Base-by-base conservation (phyloP, 2,888 invertebrate genomes). In the Drosophila neoperkinsi region DNA sequence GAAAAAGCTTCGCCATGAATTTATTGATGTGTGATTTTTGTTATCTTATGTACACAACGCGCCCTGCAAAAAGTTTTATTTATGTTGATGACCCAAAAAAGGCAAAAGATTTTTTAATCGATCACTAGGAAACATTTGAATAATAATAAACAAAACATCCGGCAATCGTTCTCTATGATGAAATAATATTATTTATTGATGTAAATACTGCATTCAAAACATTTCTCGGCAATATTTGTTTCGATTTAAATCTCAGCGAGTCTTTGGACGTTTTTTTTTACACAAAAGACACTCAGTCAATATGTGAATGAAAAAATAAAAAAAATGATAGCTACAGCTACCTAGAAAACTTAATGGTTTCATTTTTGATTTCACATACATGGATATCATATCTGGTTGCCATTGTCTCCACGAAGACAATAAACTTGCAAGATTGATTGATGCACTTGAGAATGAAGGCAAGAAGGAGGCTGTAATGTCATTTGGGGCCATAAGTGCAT, bases 401-500 rank as follows among this genome's bases (percentile, higher is more conserved):
- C 60, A 64, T 79, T 80, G 80, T 79, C 67, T 71, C 62, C 41
- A 38, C 25, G 75, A 61, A 78, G 63, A 78, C 79, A 78, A 79
- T 71, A 75, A 71, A 75, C 71, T 82, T 79, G 79, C 63, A 55
- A 79, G 82, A 79, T 79, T 79, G 79, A 79, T 79, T 82, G 79
- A 79, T 79, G 79, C 82, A 79, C 79, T 79, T 79, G 79, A 79
- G 74, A 61, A 60, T 60, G 33, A 21, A 56, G 61, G 57, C 67
- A 51, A 38, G 33, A 28, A n/a, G 68, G 31, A 63, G 71, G 65
- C 73, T 18, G 43, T 68, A 80, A 72, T 79, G 81, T 79, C 81
- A 58, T 81, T 81, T 79, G 68, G 78, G 63, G 81, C 74, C 81
- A 81, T 77, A 79, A 79, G 79, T 79, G 79, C 81, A 77, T 73